Evolutionary conservation across 2,888 invertebrate species (phyloP).

Genomic region (Eulithis testata): DNA sequence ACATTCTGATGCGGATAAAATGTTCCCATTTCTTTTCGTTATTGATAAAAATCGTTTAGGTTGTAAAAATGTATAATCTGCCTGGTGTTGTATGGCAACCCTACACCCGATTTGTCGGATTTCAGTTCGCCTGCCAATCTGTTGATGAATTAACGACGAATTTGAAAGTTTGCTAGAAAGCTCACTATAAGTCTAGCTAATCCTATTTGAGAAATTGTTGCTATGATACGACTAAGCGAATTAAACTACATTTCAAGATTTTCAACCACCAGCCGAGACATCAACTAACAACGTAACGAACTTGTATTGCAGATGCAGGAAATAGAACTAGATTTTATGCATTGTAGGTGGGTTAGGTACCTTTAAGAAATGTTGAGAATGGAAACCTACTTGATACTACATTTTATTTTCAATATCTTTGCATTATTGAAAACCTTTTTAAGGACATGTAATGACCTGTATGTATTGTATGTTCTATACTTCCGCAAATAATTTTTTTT

Average conservation of each 20-base stretch:
- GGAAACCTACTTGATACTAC: no score
- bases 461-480: no score
- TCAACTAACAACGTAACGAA: not conserved
- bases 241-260: conserved; percentile 13
- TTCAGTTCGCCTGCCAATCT: conserved; percentile 28
- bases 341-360: no score
- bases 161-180: conserved; percentile 34
- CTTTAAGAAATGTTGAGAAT: no score
- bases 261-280: not conserved
- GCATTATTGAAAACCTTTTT: no score
- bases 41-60: no score
- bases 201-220: conserved; percentile 28
- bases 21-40: no score
- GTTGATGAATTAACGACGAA: conserved; percentile 37
- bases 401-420: no score
- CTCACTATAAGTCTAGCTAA: conserved; percentile 23
- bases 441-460: no score
- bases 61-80: not conserved
- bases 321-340: no score
- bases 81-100: not conserved
- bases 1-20: no score
- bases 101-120: conserved; percentile 30
- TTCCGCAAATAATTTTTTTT: no score
- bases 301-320: not conserved
- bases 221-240: conserved; percentile 14